Evolutionary conservation across 2,888 invertebrate genomes (phyloP), one percentile per base, ranked within the genome.

Genomic region (Oligia latruncula): DNA sequence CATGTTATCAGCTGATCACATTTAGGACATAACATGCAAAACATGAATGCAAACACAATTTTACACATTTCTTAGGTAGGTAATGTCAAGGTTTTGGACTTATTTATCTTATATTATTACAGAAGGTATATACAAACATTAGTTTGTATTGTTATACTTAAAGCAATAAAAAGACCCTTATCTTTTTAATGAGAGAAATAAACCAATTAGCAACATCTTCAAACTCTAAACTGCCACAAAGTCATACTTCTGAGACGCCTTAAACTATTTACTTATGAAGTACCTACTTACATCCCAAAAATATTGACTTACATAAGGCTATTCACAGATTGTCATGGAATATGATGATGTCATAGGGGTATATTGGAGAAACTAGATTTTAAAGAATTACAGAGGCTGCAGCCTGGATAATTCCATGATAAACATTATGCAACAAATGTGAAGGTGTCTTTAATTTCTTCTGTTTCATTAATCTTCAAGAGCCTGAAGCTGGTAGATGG

Each of bases 1-100:
- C 43, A 13, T 46, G 17, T 5, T 58, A 66, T 77, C 43, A 70
- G 62, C 52, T 77, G 65, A 67, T 52, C 49, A 52, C 40, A 13
- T 64, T 17, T 49, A 65, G 17, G 43, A 43, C 4, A 6, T 15
- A 29, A 35, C 5, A 35, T 55, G 29, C 2, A 29, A 58, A 55
- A 55, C 15, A 17, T 29, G 20, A 17, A 60, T 4, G 46, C 11
- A 20, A 67, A 43, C 2, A 17, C 11, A 35, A n/a, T 35, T 35
- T 46, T 1, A 40, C 1, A 29, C 1, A 11, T 20, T 70, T 46
- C 17, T 58, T 23, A 15, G 1, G 2, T n/a, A 2, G 11, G 8
- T 35, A 46, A 46, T 5, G 4, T 58, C 15, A 55, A 65, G 20
- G 23, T 55, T 72, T 35, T 29, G 8, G 17, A 17, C 11, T 17